These are phyloP conservation scores for Eristalinus sepulchralis DNA, from an alignment of 2,888 invertebrate species.

Conservation along the genomic window DNA sequence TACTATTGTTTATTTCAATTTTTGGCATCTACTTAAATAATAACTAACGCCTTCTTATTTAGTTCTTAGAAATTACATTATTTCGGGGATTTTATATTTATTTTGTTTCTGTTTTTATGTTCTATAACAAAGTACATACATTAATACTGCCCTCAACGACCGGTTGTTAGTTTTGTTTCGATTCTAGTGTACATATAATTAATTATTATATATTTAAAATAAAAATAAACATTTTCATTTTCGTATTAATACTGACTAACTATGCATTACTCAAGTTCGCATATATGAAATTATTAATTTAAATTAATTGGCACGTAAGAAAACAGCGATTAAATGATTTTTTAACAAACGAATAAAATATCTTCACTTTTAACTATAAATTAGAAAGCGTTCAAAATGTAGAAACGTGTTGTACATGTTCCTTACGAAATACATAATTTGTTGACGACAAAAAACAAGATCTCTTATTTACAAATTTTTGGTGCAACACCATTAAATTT, in stretches of 20 bases:
- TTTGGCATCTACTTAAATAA: constrained; percentile 66
- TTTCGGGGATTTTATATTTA: constrained; percentile 19
- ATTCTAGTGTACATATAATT: constrained; percentile 18
- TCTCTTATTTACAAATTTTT: not conserved
- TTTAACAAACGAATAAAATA: constrained; percentile 2
- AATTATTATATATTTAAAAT: constrained; percentile 2
- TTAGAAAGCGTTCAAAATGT: not conserved
- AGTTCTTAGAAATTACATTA: constrained; percentile 57
- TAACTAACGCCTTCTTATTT: constrained; percentile 37
- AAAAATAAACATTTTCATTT: constrained; percentile 39
- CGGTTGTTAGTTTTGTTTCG: constrained; percentile 24
- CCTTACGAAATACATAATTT: no score
- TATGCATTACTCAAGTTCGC: not conserved
- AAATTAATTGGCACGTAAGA: constrained; percentile 44
- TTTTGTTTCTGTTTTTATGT: not conserved
- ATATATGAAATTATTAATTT: constrained; percentile 12
- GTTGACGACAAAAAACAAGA: no score
- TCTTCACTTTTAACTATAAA: constrained; percentile 15
- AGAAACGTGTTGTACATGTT: no score
- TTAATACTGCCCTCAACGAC: constrained; percentile 47
- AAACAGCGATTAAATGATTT: not conserved
- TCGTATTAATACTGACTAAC: constrained; percentile 26
- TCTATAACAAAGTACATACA: constrained; percentile 54
- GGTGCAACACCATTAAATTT: not conserved
- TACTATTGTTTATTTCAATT: constrained; percentile 59